These are phyloP conservation scores for Elgonia sp. DNA, from an alignment of 2,888 invertebrate species.

Conservation along the genomic window DNA sequence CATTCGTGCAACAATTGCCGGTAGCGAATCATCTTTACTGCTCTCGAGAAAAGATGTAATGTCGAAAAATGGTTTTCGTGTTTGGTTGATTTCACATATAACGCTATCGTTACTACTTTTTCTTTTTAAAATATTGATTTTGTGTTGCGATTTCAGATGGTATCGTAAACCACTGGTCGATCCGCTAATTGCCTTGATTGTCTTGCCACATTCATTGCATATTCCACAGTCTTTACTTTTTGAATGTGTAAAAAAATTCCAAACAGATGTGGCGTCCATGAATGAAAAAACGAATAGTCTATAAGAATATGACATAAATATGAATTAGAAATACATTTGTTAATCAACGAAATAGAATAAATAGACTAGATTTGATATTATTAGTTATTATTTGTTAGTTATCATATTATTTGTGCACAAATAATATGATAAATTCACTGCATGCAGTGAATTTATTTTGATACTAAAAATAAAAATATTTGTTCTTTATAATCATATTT, in stretches of 20 bases:
- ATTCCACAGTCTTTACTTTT: constrained; percentile 18
- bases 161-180: constrained; percentile 23
- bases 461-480: too few species aligned
- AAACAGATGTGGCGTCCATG: constrained; percentile 30
- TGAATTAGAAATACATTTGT: too few species aligned
- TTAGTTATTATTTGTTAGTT: too few species aligned
- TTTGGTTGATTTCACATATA: not conserved
- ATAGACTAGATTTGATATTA: too few species aligned
- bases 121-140: constrained; percentile 34
- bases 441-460: too few species aligned
- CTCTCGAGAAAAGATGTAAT: constrained; percentile 20
- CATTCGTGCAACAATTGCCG: constrained; percentile 26
- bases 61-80: too few species aligned
- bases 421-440: too few species aligned
- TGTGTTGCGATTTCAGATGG: constrained; percentile 27
- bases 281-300: not conserved
- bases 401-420: too few species aligned
- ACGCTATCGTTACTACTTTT: not conserved
- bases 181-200: constrained; percentile 20
- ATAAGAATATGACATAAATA: too few species aligned
- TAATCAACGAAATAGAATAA: too few species aligned
- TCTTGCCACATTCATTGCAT: constrained; percentile 39
- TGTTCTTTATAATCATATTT: too few species aligned
- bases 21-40: constrained; percentile 23
- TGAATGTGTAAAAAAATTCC: constrained; percentile 24